Percentiles rank a stretch among this genome's conserved stretches.
Evolutionary conservation across 2,888 invertebrate genomes (phyloP).

Genomic region (Aspidapion aeneum): DNA sequence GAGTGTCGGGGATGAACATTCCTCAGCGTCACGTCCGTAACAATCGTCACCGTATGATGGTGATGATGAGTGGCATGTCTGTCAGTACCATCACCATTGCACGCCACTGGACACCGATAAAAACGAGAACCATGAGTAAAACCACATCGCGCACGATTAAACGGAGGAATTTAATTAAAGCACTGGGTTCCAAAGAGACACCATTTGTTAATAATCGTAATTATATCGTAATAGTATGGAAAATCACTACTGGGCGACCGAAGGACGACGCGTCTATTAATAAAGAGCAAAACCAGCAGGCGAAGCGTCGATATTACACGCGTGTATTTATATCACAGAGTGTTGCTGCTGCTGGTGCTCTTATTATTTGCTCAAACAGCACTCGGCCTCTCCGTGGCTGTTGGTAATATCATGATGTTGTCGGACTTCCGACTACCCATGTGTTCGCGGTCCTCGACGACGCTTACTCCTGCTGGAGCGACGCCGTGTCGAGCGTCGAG

Average conservation of each 20-base stretch:
- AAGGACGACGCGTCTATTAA: conserved; percentile 32
- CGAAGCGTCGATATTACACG: conserved; percentile 27
- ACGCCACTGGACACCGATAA: not conserved
- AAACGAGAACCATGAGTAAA: conserved; percentile 7
- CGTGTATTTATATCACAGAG: conserved; percentile 32
- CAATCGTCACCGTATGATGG: conserved; percentile 42
- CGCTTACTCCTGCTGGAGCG: conserved; percentile 10
- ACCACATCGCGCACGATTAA: too few species aligned
- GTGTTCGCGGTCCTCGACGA: conserved; percentile 25
- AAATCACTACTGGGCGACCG: too few species aligned
- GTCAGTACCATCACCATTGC: not conserved
- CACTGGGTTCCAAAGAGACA: too few species aligned
- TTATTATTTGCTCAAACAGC: not conserved
- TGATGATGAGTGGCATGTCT: not conserved
- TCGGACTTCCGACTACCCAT: conserved; percentile 25
- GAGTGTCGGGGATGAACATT: conserved; percentile 91
- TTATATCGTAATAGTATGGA: too few species aligned
- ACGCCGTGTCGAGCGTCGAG: conserved; percentile 16
- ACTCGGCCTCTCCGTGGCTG: not conserved
- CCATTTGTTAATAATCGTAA: too few species aligned
- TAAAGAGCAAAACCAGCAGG: conserved; percentile 32
- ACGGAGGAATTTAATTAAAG: too few species aligned
- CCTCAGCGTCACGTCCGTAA: conserved; percentile 48
- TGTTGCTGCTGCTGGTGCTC: conserved; percentile 20
- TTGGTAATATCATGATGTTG: conserved; percentile 11